Conservation (phyloP, 2,113 vertebrate species). For the Rafetus swinhoei region DNA sequence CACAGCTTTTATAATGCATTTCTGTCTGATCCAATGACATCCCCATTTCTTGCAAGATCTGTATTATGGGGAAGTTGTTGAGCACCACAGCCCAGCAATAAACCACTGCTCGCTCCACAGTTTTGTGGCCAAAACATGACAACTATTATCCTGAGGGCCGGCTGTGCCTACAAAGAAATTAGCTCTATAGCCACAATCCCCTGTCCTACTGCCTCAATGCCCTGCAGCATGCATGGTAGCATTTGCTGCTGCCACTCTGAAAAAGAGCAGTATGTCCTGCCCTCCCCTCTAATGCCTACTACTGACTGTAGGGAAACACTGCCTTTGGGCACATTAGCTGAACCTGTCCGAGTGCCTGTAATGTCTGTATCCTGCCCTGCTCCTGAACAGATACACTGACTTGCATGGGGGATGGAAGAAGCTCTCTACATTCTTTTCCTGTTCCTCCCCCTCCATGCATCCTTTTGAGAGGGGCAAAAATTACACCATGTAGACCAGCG, state of each 20-base stretch:
- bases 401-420: not conserved
- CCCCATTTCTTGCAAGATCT: rapidly evolving
- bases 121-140: rapidly evolving
- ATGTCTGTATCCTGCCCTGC: not conserved
- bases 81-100: rapidly evolving
- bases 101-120: not conserved
- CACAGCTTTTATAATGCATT: not conserved
- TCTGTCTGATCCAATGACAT: not conserved
- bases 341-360: not conserved
- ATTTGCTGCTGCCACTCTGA: not conserved
- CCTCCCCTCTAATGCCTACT: not conserved
- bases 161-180: not conserved
- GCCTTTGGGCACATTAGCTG: not conserved
- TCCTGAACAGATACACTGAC: not conserved
- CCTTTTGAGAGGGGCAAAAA: not conserved
- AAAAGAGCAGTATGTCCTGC: not conserved
- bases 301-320: not conserved
- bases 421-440: not conserved
- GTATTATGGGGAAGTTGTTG: not conserved
- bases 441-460: not conserved
- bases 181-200: not conserved
- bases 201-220: not conserved
- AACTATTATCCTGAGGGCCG: rapidly evolving
- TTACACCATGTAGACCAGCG: not conserved
- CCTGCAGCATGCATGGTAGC: not conserved